Conservation (phyloP, 2,797 vertebrate genomes). For the Hippopotamyrus pictus region DNA sequence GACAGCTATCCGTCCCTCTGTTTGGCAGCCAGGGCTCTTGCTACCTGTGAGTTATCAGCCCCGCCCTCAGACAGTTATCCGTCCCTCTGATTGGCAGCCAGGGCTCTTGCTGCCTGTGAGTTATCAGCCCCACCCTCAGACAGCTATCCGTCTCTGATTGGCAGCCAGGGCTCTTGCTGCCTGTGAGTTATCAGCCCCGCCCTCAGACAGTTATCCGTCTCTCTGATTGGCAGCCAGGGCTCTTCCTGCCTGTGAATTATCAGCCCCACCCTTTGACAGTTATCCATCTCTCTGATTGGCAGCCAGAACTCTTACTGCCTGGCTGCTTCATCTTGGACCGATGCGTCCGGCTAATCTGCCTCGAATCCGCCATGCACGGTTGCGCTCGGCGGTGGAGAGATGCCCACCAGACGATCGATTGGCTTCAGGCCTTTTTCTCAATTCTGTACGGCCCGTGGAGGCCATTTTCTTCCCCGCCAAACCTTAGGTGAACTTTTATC, state of each 20-base stretch:
- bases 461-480: not conserved
- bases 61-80: too few relatives aligned
- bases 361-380: not conserved
- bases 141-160: not conserved
- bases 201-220: not conserved
- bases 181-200: not conserved
- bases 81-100: too few relatives aligned
- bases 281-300: not conserved
- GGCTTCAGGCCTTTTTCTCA: not conserved
- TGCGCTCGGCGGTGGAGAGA: not conserved
- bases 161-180: not conserved
- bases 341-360: not conserved
- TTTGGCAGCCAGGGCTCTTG: not conserved
- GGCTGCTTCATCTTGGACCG: not conserved
- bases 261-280: not conserved
- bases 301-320: not conserved
- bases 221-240: not conserved
- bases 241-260: not conserved
- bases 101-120: not conserved
- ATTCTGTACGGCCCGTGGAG: not conserved
- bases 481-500: not conserved
- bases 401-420: not conserved
- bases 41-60: not conserved
- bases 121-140: not conserved
- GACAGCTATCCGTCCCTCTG: not conserved